Percentiles rank a stretch among this genome's conserved stretches.
These are phyloP conservation scores for Tenthredo scrophulariae DNA, from an alignment of 2,888 invertebrate genomes.

Conservation along the genomic window DNA sequence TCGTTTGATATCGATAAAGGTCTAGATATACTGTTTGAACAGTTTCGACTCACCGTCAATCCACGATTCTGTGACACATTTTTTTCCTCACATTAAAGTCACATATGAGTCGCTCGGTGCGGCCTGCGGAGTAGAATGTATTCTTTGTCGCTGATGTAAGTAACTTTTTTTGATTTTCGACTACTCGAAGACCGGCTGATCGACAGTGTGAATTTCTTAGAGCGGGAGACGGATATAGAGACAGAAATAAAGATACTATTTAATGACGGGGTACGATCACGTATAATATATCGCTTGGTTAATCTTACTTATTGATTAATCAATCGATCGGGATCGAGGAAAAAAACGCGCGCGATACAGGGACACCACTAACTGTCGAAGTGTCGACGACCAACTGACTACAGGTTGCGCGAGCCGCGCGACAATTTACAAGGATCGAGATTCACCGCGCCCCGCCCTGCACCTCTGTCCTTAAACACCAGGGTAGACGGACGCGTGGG, in stretches of 20 bases:
- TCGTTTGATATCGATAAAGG: neutral
- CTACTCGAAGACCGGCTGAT: neutral
- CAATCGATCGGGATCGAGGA: neutral
- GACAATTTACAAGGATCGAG: conserved; percentile 30
- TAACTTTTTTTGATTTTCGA: neutral
- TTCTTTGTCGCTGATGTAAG: neutral
- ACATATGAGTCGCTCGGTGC: neutral
- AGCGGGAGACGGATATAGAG: too few relatives aligned
- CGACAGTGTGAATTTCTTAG: neutral
- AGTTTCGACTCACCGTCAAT: conserved; percentile 30
- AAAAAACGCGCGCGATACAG: neutral
- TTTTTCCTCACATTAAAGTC: neutral
- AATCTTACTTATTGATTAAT: neutral
- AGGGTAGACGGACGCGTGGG: neutral
- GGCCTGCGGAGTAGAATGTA: neutral
- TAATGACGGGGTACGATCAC: neutral
- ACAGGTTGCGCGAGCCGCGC: conserved; percentile 19
- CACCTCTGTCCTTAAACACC: neutral
- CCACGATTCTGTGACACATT: conserved; percentile 12
- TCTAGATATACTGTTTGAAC: neutral
- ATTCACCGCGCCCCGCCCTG: neutral
- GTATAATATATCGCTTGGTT: neutral
- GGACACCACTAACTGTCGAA: neutral
- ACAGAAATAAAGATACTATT: neutral
- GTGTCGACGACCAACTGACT: conserved; percentile 27